Percentiles rank a stretch among this genome's conserved stretches.
phyloP scores from a whole-genome alignment of 2,113 vertebrate genomes.

The Pogona vitticeps region DNA sequence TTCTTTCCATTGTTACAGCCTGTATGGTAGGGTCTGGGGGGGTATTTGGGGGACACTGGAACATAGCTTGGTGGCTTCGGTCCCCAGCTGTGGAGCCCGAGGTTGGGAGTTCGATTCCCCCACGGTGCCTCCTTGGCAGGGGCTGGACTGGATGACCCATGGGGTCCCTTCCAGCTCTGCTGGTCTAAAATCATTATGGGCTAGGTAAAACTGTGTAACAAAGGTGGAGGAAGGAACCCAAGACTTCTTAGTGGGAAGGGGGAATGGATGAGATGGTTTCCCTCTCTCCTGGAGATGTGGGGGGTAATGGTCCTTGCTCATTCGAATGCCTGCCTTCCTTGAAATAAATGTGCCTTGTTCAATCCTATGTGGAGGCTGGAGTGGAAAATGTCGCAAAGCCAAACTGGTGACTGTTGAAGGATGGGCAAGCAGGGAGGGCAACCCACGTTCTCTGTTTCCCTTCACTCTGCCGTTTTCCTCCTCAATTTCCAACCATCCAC shows the following conservation, averaged over 20 bases:
- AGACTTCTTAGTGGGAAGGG: background rate
- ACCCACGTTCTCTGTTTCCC: background rate
- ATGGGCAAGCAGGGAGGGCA: constrained; percentile 8
- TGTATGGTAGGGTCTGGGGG: background rate
- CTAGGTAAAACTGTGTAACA: constrained; percentile 37
- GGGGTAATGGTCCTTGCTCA: background rate
- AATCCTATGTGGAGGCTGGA: background rate
- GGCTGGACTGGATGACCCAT: too few relatives aligned
- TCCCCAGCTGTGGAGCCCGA: too few relatives aligned
- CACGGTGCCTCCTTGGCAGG: too few relatives aligned
- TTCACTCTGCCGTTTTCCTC: constrained; percentile 19
- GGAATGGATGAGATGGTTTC: background rate
- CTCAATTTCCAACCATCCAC: background rate
- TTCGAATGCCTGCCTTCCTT: background rate
- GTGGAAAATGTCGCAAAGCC: background rate
- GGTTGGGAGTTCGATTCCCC: too few relatives aligned
- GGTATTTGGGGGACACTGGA: background rate
- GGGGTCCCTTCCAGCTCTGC: too few relatives aligned
- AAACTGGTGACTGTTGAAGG: background rate
- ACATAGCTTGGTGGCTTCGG: background rate
- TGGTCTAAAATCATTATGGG: too few relatives aligned
- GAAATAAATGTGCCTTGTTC: constrained; percentile 7
- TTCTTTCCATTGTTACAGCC: constrained; percentile 47
- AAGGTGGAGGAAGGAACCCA: background rate
- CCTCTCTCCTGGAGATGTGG: background rate